Percentiles rank a stretch among this genome's conserved stretches.
phyloP scores from a whole-genome alignment of 2,797 vertebrate species.

The Fistularia tabacaria region DNA sequence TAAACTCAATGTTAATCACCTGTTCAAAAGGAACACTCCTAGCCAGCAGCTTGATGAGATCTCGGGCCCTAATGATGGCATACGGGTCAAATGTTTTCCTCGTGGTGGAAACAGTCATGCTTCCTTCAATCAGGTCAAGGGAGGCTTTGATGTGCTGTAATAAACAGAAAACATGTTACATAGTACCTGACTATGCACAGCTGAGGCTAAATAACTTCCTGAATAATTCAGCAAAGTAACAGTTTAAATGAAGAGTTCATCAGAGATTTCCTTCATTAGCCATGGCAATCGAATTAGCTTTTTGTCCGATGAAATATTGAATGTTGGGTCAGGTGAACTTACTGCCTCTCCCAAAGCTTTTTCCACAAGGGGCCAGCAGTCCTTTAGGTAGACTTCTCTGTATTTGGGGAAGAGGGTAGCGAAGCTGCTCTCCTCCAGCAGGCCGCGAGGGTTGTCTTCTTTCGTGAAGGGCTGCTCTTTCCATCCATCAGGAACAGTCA shows the following conservation, averaged over 20 bases:
- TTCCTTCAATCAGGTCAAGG: conserved; percentile 95
- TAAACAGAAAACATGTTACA: background rate
- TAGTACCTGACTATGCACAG: background rate
- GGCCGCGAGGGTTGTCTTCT: conserved; percentile 88
- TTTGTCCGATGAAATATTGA: too few relatives aligned
- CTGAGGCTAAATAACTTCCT: too few relatives aligned
- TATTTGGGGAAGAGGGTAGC: conserved; percentile 95
- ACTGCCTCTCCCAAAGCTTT: conserved; percentile 85
- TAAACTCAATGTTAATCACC: conserved; percentile 60
- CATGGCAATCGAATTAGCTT: too few relatives aligned
- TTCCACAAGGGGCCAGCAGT: conserved; percentile 94
- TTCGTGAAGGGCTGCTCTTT: conserved; percentile 84
- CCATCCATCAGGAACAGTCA: conserved; percentile 95
- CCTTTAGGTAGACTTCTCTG: conserved; percentile 89
- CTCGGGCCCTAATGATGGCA: conserved; percentile 86
- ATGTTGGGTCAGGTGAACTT: conserved; percentile 50
- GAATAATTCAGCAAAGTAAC: background rate
- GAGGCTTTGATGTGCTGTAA: conserved; percentile 81
- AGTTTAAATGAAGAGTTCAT: too few relatives aligned
- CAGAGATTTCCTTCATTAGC: too few relatives aligned
- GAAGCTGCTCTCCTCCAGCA: conserved; percentile 96
- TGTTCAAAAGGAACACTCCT: conserved; percentile 96
- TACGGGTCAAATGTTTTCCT: conserved; percentile 96
- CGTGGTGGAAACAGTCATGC: conserved; percentile 88
- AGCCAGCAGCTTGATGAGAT: conserved; percentile 92